These are phyloP conservation scores for Drosophila parvula DNA, from an alignment of 1,140 invertebrate species.

Conservation along the genomic window DNA sequence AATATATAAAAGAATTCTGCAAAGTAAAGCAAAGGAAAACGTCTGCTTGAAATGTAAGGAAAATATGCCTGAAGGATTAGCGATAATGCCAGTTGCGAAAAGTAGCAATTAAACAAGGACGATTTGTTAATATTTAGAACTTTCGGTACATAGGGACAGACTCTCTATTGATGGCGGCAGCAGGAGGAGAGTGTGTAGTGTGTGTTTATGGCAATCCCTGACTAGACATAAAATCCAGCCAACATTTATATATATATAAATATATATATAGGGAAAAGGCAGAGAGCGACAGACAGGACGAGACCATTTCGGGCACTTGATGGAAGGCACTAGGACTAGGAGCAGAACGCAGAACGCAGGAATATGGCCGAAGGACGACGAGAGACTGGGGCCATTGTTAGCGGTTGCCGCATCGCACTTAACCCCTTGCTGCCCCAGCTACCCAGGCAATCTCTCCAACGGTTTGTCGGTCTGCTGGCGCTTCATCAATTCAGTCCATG, in stretches of 20 bases:
- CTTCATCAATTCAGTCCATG: slow-evolving; percentile 74
- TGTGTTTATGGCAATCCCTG: slow-evolving; percentile 69
- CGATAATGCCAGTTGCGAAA: background rate
- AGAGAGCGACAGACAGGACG: slow-evolving; percentile 25
- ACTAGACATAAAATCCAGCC: slow-evolving; percentile 72
- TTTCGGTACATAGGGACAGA: slow-evolving; percentile 8
- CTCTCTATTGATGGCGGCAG: slow-evolving; percentile 14
- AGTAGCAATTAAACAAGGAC: slow-evolving; percentile 9
- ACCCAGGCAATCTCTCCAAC: slow-evolving; percentile 14
- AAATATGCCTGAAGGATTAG: background rate
- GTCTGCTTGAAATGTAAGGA: background rate
- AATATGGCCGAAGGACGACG: too few relatives aligned
- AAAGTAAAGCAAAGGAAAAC: background rate
- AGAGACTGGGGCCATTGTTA: slow-evolving; percentile 49
- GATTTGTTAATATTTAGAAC: background rate
- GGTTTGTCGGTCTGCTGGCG: slow-evolving; percentile 74
- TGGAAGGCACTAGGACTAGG: slow-evolving; percentile 10
- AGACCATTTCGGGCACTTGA: slow-evolving; percentile 57
- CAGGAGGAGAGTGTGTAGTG: slow-evolving; percentile 12
- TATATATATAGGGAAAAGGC: background rate
- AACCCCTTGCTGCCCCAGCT: slow-evolving; percentile 1
- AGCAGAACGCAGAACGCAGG: slow-evolving; percentile 1
- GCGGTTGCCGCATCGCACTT: slow-evolving; percentile 13
- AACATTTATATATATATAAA: slow-evolving; percentile 48
- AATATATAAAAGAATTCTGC: too few relatives aligned